Conservation (phyloP, 2,113 vertebrate species). For the Rhinopomastus cyanomelas region DNA sequence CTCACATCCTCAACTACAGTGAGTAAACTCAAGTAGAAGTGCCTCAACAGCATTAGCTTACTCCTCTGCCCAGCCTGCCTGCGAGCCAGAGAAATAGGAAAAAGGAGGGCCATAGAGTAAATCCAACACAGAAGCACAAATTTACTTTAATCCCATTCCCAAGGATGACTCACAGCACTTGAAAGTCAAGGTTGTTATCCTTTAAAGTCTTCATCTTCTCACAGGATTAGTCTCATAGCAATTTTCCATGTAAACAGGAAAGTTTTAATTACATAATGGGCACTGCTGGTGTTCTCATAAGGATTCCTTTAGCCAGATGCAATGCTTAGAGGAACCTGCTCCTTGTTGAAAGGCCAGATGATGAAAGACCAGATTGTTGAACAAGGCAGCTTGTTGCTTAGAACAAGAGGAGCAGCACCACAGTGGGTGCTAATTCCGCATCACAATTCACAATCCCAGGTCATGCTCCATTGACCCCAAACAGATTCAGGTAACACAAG, state of each 20-base stretch:
- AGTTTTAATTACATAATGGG: slow-evolving; percentile 48
- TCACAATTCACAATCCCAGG: not conserved
- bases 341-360: not conserved
- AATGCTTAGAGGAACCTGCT: not conserved
- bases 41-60: not conserved
- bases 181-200: slow-evolving; percentile 38
- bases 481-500: not conserved
- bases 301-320: slow-evolving; percentile 22
- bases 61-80: not conserved
- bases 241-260: slow-evolving; percentile 50
- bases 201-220: not conserved
- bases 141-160: slow-evolving; percentile 56
- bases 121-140: not conserved
- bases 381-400: not conserved
- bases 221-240: not conserved
- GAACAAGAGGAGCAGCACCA: not conserved
- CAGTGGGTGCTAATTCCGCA: not conserved
- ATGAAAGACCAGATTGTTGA: not conserved
- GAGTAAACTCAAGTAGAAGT: not conserved
- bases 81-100: not conserved
- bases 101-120: not conserved
- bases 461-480: not conserved
- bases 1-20: not conserved
- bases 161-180: slow-evolving; percentile 34
- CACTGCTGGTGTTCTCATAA: not conserved